Percentiles rank a stretch among this genome's conserved stretches.
phyloP scores from a whole-genome alignment of 2,113 vertebrate genomes.

The Orthonyx spaldingii region DNA sequence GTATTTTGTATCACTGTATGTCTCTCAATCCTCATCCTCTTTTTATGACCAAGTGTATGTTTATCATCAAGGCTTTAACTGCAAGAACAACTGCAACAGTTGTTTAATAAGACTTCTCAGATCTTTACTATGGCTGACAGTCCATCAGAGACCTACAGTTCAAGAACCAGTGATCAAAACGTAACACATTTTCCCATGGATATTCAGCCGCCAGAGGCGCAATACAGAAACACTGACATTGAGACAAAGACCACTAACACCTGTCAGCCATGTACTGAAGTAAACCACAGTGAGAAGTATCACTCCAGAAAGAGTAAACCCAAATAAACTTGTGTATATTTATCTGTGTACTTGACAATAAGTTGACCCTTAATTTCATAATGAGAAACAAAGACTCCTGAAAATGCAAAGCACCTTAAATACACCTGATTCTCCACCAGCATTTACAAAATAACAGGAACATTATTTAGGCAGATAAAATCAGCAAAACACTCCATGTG shows the following conservation, averaged over 20 bases:
- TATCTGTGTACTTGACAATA: neutral
- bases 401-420: neutral
- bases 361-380: neutral
- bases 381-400: neutral
- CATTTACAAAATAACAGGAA: neutral
- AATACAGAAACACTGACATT: neutral
- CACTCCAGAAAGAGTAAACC: neutral
- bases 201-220: neutral
- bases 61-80: neutral
- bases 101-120: neutral
- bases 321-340: neutral
- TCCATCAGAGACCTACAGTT: neutral
- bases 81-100: neutral
- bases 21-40: neutral
- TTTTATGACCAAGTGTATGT: neutral
- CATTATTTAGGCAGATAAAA: neutral
- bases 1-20: rapidly evolving
- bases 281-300: neutral
- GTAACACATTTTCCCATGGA: neutral
- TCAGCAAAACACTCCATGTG: neutral
- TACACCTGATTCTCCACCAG: neutral
- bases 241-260: neutral
- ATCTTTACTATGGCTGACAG: neutral
- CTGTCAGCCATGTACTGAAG: neutral
- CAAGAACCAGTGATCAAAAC: neutral